These are phyloP conservation scores for Andrena marginata DNA, from an alignment of 2,888 invertebrate genomes.

Conservation along the genomic window DNA sequence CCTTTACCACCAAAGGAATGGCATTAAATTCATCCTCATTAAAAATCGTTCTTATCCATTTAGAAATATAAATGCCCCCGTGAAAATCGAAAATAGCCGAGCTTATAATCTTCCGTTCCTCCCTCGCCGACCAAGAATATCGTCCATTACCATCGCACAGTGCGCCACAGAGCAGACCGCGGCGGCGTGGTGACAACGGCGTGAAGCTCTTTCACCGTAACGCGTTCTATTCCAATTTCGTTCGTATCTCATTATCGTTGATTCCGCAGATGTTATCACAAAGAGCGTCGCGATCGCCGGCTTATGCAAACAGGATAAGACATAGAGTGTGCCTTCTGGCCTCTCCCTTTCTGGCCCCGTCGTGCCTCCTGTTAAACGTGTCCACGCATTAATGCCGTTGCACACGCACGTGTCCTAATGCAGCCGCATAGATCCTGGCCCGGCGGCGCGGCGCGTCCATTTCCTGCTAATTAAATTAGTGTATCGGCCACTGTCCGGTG, in stretches of 20 bases:
- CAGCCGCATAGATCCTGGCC: constrained; percentile 62
- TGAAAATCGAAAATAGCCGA: not conserved
- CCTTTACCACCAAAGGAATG: not conserved
- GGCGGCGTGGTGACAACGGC: constrained; percentile 27
- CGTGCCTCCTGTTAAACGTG: constrained; percentile 45
- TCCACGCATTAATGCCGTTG: constrained; percentile 68
- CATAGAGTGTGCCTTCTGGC: constrained; percentile 31
- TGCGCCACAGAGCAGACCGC: not conserved
- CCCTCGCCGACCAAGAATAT: not conserved
- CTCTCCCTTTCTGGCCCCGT: constrained; percentile 40
- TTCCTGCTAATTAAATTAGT: constrained; percentile 80
- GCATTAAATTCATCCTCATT: not conserved
- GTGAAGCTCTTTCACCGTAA: constrained; percentile 30
- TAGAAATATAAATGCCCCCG: too few relatives aligned
- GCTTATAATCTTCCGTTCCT: not conserved
- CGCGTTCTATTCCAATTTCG: constrained; percentile 59
- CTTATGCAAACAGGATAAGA: constrained; percentile 58
- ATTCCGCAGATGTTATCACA: constrained; percentile 55
- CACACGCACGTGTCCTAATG: constrained; percentile 67
- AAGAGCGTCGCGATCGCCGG: constrained; percentile 34
- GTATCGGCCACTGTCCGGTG: constrained; percentile 72
- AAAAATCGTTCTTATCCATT: too few relatives aligned
- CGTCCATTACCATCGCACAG: not conserved
- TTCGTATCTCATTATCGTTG: constrained; percentile 54
- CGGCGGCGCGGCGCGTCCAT: constrained; percentile 65